Percentiles rank a stretch among this genome's conserved stretches.
These are phyloP conservation scores for Drymodes brunneopygia DNA, from an alignment of 2,113 vertebrate genomes.

Conservation along the genomic window DNA sequence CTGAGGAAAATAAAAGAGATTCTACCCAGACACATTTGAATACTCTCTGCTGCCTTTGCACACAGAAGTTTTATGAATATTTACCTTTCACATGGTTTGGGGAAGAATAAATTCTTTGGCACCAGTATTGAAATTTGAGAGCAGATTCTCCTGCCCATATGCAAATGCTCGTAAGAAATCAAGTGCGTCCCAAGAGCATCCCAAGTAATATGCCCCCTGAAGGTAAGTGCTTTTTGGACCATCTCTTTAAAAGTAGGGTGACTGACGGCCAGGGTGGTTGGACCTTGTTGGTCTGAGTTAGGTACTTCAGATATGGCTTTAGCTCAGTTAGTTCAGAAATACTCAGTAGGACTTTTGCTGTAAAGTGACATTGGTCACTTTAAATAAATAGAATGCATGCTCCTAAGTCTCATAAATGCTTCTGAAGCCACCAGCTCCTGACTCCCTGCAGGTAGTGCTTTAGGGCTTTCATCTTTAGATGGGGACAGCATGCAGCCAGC, in stretches of 20 bases:
- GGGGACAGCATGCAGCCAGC: background rate
- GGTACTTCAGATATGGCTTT: background rate
- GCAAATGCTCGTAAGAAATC: background rate
- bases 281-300: background rate
- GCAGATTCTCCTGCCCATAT: background rate
- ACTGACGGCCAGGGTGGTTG: background rate
- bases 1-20: slow-evolving; percentile 46
- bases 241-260: background rate
- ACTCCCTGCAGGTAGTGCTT: background rate
- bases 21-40: slow-evolving; percentile 48
- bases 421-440: background rate
- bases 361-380: background rate
- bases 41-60: slow-evolving; percentile 29
- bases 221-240: background rate
- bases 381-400: background rate
- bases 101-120: slow-evolving; percentile 35
- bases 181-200: background rate
- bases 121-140: background rate
- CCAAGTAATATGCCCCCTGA: background rate
- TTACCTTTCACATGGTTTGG: slow-evolving; percentile 10
- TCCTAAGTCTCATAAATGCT: background rate
- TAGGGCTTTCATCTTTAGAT: background rate
- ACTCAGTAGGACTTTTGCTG: background rate
- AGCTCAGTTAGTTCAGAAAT: background rate
- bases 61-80: slow-evolving; percentile 53